Conservation (phyloP, 2,113 vertebrate species). For the Seriola aureovittata region DNA sequence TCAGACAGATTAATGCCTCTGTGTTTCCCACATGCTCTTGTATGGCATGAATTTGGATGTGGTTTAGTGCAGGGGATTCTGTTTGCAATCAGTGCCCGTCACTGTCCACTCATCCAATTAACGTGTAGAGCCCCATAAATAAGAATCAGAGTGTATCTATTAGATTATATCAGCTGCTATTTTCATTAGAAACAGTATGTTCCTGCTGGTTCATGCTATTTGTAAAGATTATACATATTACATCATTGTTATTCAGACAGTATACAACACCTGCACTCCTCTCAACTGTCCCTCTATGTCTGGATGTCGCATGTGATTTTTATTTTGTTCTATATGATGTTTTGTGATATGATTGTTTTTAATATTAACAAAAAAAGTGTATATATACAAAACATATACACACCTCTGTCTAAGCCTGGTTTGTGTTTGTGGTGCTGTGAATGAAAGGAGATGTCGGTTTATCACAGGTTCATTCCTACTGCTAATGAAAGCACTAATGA, state of each 20-base stretch:
- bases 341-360: neutral
- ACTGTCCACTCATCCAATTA: slow-evolving; percentile 47
- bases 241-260: neutral
- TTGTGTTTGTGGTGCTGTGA: neutral
- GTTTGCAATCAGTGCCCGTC: slow-evolving; percentile 18
- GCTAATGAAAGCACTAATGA: neutral
- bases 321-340: neutral
- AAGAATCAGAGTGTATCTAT: slow-evolving; percentile 21
- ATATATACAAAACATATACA: neutral
- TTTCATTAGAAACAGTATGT: slow-evolving; percentile 33
- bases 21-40: neutral
- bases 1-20: slow-evolving; percentile 3
- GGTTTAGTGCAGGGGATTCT: neutral
- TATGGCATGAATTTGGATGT: neutral
- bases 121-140: slow-evolving; percentile 15
- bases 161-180: slow-evolving; percentile 32
- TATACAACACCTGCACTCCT: neutral
- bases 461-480: neutral
- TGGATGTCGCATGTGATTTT: neutral
- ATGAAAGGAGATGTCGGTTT: neutral
- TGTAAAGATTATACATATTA: neutral
- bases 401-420: neutral
- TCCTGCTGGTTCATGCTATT: slow-evolving; percentile 15
- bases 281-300: neutral
- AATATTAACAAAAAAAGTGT: neutral